phyloP scores from a whole-genome alignment of 2,797 vertebrate species.

The Crypturellus tataupa region DNA sequence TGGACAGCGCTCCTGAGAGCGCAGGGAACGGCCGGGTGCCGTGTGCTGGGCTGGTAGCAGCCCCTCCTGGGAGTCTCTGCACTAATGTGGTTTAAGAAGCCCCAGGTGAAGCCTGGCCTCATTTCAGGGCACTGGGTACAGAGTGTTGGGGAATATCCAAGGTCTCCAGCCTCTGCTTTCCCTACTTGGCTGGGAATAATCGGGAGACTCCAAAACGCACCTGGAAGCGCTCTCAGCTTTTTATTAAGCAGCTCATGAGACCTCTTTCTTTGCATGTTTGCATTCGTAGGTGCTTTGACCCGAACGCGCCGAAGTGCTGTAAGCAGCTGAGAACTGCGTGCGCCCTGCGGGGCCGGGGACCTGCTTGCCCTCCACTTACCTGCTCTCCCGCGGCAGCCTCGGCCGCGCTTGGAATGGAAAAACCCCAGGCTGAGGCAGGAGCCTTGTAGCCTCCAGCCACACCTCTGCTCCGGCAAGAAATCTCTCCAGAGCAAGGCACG shows the following conservation, averaged over 20 bases:
- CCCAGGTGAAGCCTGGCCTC: background rate
- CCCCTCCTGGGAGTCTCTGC: too few species aligned
- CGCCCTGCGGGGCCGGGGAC: rapidly evolving
- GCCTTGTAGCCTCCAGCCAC: background rate
- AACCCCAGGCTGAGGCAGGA: background rate
- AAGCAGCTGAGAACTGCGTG: background rate
- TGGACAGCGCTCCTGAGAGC: background rate
- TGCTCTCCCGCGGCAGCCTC: background rate
- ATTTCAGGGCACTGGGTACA: background rate
- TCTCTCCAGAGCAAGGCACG: background rate
- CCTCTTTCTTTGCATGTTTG: rapidly evolving
- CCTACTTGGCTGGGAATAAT: too few species aligned
- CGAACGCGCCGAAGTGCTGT: rapidly evolving
- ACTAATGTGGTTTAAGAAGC: background rate
- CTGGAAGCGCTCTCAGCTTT: rapidly evolving
- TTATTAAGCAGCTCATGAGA: background rate
- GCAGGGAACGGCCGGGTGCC: background rate
- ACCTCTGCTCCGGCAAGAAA: background rate
- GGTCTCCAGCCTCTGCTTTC: too few species aligned
- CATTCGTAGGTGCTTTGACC: background rate
- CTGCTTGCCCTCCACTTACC: rapidly evolving
- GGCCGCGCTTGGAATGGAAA: background rate
- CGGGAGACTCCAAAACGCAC: too few species aligned
- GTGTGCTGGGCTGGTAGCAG: too few species aligned
- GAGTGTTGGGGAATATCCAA: too few species aligned